A percentile compares a stretch with the other conserved stretches of the same genome.
These are phyloP conservation scores for Eupithecia pulchellata DNA, from an alignment of 2,888 invertebrate species.

Conservation along the genomic window DNA sequence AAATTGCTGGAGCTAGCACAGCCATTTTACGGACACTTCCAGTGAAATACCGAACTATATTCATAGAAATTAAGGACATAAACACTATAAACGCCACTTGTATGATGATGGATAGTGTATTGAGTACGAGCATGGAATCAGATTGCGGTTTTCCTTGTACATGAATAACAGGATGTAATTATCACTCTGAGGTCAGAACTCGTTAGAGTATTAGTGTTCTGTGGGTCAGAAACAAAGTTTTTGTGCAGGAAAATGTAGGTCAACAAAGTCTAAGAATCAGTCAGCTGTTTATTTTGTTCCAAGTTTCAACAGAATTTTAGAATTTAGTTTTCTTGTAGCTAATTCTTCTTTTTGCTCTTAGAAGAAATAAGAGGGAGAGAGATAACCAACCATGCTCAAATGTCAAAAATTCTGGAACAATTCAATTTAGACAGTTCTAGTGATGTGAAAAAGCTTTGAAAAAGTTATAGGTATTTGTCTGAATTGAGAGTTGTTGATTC, in stretches of 20 bases:
- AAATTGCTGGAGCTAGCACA: conserved; percentile 74
- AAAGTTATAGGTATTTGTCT: too few relatives aligned
- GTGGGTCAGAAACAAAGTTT: conserved; percentile 13
- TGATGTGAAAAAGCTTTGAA: neutral
- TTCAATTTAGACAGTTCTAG: neutral
- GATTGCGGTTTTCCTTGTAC: conserved; percentile 45
- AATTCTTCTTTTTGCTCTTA: neutral
- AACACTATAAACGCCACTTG: conserved; percentile 75
- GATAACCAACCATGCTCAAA: conserved; percentile 4
- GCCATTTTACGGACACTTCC: conserved; percentile 68
- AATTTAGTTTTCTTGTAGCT: neutral
- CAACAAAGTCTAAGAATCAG: conserved; percentile 21
- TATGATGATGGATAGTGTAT: conserved; percentile 71
- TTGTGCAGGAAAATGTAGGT: conserved; percentile 22
- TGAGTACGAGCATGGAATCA: conserved; percentile 75
- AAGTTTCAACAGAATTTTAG: neutral
- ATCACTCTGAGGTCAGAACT: conserved; percentile 40
- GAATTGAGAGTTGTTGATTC: neutral
- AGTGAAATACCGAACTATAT: conserved; percentile 72
- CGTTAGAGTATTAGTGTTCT: too few relatives aligned
- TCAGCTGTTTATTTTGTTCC: conserved; percentile 43
- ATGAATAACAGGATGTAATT: conserved; percentile 36
- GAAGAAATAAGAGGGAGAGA: conserved; percentile 17
- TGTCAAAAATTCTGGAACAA: neutral
- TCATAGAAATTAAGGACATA: conserved; percentile 78